Evolutionary conservation across 2,113 vertebrate species (phyloP), one percentile per base, ranked within the genome.

Genomic region (Thamnaconus septentrionalis): DNA sequence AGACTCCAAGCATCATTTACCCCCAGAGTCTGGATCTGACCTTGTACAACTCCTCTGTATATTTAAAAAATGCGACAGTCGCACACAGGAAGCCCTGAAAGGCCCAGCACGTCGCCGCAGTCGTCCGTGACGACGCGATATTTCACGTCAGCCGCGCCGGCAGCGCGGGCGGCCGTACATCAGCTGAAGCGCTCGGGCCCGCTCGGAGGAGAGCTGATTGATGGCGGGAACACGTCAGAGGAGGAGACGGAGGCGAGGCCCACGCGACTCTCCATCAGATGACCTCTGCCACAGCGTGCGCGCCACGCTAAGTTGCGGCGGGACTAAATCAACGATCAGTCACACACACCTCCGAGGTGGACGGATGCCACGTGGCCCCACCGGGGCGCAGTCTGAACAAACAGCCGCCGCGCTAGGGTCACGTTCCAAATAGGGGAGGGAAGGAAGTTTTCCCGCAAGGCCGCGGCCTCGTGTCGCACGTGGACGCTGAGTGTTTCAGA

Each of bases 201-300:
- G 71, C 79, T 31, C 76, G 72, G 84, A 80, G 53, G 52, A 79
- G 76, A 74, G 56, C 50, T 66, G 74, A 81, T 68, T 57, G 75
- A 86, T 62, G 66, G 75, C 45, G 48, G 4, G 2, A 50, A 5
- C 9, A 46, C 18, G 18, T 31, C 18, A 10, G 47, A 48, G 3
- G 31, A 12, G 48, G 44, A 67, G 49, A 44, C 64, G 71, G 59
- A 78, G 64, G 65, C 64, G 69, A 41, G 41, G 56, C 57, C 64
- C 9, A 4, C 5, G 4, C 6, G 6, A 40, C 18, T 61, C 58
- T 52, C 61, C 56, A 18, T 67, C 54, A 58, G 9, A 40, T 70
- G 79, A 80, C 75, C 75, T 79, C 57, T 52, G 64, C 54, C 49
- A 8, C 54, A 3, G 52, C 7, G 56, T 8, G 52, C 73, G 67